Evolutionary conservation across 2,888 invertebrate genomes (phyloP), one percentile per base, ranked within the genome.

Genomic region (Epinotia ramella): DNA sequence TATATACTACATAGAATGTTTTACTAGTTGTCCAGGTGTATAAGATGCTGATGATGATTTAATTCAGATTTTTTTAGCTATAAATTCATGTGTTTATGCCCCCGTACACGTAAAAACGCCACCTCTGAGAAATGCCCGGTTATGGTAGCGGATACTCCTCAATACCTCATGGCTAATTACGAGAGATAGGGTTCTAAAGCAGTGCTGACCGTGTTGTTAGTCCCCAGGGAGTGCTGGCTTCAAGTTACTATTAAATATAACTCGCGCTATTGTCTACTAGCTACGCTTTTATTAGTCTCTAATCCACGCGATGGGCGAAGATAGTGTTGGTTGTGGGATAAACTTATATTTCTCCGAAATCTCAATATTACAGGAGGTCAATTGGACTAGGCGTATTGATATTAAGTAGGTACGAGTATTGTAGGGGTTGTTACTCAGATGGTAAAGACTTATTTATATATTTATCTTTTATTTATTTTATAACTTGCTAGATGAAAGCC

Each of bases 201-300:
- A 66, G 57, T 53, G 44, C 28, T 71, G 28, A 33, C 62, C 68
- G 33, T 73, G 73, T 76, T 73, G 71, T 68, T 56, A 44, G 57
- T 13, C 78, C 76, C 75, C 20, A n/a, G 76, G 77, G 79, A 78
- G 71, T 73, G 62, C 16, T 49, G 16, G 49, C 63, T 76, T 73
- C 75, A 67, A 46, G 71, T 75, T 75, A 72, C 73, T 73, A 69
- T 75, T 79, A 77, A 80, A 77, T 79, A 78, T 78, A 78, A 78
- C 72, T 78, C 65, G 69, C 62, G 74, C 46, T 70, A 64, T 73
- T 73, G 77, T 73, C 28, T 59, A 40, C 33, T 69, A 69, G 20
- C 69, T 49, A 67, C 33, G 69, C 57, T 64, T 69, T 64, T 69
- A 64, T 64, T 68, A 68, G 49, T 49, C 49, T 12, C 11, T 49